Conservation (phyloP, 2,888 invertebrate species). For the Anticlea derivata region DNA sequence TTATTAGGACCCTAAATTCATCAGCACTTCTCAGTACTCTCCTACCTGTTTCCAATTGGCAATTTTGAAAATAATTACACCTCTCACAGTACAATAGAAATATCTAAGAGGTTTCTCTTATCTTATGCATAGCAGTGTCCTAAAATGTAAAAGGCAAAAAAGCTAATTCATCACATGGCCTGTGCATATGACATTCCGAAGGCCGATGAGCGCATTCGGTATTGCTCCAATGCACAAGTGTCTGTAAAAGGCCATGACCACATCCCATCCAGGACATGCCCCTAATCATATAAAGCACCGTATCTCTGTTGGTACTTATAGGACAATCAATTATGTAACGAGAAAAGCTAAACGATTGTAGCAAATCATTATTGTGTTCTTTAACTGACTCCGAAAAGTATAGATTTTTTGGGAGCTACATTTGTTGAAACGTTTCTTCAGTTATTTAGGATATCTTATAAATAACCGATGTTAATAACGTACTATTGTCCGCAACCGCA, state of each 20-base stretch:
- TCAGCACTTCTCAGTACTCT: slow-evolving; percentile 9
- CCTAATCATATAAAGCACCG: slow-evolving; percentile 25
- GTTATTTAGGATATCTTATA: too few species aligned
- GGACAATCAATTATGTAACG: slow-evolving; percentile 1
- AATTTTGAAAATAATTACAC: slow-evolving; percentile 15
- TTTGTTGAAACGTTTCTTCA: too few species aligned
- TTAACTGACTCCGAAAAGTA: neutral
- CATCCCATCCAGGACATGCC: slow-evolving; percentile 30
- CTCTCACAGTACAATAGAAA: slow-evolving; percentile 18
- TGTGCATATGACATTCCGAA: slow-evolving; percentile 33
- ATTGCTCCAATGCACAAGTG: slow-evolving; percentile 29
- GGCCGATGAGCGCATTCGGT: slow-evolving; percentile 34
- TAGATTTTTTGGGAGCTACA: too few species aligned
- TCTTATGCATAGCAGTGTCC: slow-evolving; percentile 28
- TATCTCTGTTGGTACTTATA: slow-evolving; percentile 1
- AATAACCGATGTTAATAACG: too few species aligned
- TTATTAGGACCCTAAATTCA: neutral
- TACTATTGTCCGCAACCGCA: too few species aligned
- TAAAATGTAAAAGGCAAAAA: slow-evolving; percentile 27
- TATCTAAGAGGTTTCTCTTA: slow-evolving; percentile 25
- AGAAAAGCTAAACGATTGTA: neutral
- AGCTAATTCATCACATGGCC: slow-evolving; percentile 32
- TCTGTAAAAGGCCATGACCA: slow-evolving; percentile 34
- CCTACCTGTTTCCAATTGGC: slow-evolving; percentile 1
- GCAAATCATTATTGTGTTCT: too few species aligned